Conservation (phyloP, 2,113 vertebrate genomes). For the Balaeniceps rex region DNA sequence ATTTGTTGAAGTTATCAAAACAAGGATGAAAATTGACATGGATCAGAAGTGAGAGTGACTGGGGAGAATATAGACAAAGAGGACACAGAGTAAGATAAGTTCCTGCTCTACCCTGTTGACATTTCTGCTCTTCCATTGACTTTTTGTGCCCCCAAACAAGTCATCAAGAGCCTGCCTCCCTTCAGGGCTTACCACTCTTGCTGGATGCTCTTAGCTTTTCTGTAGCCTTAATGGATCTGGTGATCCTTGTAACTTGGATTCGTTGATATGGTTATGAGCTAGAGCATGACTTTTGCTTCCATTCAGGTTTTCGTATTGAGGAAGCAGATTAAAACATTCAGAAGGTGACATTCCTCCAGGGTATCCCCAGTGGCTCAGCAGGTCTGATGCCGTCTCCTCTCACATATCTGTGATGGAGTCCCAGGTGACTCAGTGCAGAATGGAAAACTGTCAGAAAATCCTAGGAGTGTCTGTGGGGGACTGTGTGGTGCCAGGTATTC, state of each 20-base stretch:
- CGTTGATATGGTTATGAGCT: not conserved
- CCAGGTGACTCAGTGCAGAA: not conserved
- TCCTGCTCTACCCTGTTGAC: not conserved
- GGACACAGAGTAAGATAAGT: not conserved
- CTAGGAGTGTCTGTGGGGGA: not conserved
- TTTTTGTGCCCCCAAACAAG: not conserved
- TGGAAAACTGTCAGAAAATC: not conserved
- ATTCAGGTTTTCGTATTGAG: not conserved
- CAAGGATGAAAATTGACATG: not conserved
- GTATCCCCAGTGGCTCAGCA: not conserved
- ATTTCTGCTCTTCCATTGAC: not conserved
- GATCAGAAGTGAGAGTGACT: not conserved
- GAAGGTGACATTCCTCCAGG: not conserved
- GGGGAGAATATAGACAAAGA: not conserved
- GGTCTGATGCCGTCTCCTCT: not conserved
- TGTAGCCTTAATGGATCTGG: not conserved
- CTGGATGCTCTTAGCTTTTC: not conserved
- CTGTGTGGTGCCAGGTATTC: not conserved
- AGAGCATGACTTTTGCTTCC: not conserved
- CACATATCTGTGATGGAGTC: not conserved
- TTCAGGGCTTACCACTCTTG: not conserved
- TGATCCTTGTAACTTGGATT: not conserved
- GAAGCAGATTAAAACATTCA: not conserved
- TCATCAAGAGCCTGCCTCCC: not conserved
- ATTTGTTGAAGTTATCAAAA: not conserved